Evolutionary conservation across 2,113 vertebrate genomes (phyloP), one percentile per base, ranked within the genome.

Genomic region (Varanus komodoensis): DNA sequence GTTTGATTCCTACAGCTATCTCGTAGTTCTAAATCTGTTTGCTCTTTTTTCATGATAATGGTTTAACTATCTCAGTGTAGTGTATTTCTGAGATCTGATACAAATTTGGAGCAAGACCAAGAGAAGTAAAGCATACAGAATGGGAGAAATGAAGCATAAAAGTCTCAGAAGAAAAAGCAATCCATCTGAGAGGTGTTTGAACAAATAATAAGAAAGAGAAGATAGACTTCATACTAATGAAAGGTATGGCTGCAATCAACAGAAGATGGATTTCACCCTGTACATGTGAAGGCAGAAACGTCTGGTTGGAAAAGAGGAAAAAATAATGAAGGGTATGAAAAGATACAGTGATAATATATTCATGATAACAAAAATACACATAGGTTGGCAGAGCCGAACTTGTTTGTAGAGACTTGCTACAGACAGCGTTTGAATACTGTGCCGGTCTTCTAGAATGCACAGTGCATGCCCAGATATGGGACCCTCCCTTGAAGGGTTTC

Each of bases 1-100:
- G 8, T 90, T 92, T 74, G 9, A 84, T 87, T 93, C 17, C 71
- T 8, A 14, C 86, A 0, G 21, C 73, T 27, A 84, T 32, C 89
- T 5, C 80, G 32, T 0, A 0, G 9, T 86, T 61, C n/a, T 5
- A 7, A 82, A 44, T 93, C 19, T 61, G 71, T 91, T 81, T 94
- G 77, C 92, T 32, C 92, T 88, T 67, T 0, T 0, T 69, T 83
- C 90, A 61, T 23, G 27, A 86, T 87, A 82, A 88, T 68, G 95
- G 89, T 74, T 86, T 92, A 89, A 91, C 44, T 8, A 89, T 27
- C 75, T 75, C 89, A 83, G 57, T 64, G 69, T 75, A 67, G 73
- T 87, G 93, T 93, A n/a, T 27, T 78, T 93, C 89, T 91, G 6
- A 27, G 86, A 75, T n/a, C 82, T 79, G 29, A 44, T 89, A 52